Conservation (phyloP, 2,888 invertebrate species). For the Callosobruchus maculatus region DNA sequence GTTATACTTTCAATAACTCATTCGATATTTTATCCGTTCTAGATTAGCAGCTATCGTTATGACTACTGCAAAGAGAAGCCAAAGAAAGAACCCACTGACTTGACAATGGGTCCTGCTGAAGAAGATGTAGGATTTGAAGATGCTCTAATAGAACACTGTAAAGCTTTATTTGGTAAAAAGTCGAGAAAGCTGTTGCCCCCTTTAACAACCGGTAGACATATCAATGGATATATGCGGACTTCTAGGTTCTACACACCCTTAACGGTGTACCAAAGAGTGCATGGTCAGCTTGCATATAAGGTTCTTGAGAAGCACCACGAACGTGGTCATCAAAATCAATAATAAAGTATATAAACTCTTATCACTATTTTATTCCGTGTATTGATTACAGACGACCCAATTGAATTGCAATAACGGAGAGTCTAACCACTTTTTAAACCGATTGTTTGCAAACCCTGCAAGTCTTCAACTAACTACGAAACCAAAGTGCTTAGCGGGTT, state of each 20-base stretch:
- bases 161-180: background rate
- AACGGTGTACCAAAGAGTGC: background rate
- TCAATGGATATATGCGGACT: background rate
- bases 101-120: background rate
- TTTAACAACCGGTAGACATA: background rate
- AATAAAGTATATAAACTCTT: background rate
- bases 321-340: background rate
- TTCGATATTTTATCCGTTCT: background rate
- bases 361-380: background rate
- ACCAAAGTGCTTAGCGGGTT: too few relatives aligned
- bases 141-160: background rate
- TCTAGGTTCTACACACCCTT: background rate
- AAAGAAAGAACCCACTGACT: background rate
- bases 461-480: too few relatives aligned
- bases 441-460: too few relatives aligned
- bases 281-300: background rate
- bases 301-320: background rate
- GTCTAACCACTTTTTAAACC: too few relatives aligned
- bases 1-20: too few relatives aligned
- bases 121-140: background rate
- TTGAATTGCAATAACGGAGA: too few relatives aligned
- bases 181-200: background rate
- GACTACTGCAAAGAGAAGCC: background rate
- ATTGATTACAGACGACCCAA: too few relatives aligned
- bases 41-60: background rate